These are phyloP conservation scores for Dromas ardeola DNA, from an alignment of 2,113 vertebrate genomes.

Conservation along the genomic window DNA sequence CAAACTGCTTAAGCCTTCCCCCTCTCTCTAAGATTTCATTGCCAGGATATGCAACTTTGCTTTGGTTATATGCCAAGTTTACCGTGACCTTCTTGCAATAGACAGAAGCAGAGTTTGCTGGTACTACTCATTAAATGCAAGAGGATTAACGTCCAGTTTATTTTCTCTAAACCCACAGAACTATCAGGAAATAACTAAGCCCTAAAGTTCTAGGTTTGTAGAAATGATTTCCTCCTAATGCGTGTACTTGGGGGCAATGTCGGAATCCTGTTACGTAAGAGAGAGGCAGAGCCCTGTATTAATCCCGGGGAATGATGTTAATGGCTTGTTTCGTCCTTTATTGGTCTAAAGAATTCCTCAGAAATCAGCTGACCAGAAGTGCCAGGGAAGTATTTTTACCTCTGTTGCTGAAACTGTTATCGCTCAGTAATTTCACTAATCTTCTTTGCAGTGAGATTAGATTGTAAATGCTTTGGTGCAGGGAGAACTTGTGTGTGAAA, in stretches of 20 bases:
- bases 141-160: constrained; percentile 63
- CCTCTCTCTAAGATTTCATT: neutral
- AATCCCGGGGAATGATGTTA: constrained; percentile 31
- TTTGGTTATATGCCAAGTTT: neutral
- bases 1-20: neutral
- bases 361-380: constrained; percentile 10
- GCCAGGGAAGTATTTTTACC: constrained; percentile 27
- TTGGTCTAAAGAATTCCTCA: constrained; percentile 48
- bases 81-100: neutral
- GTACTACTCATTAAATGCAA: constrained; percentile 20
- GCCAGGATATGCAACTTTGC: neutral
- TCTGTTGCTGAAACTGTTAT: neutral
- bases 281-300: neutral
- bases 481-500: neutral
- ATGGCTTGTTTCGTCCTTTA: constrained; percentile 47
- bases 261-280: constrained; percentile 57
- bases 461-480: neutral
- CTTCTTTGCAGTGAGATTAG: constrained; percentile 41
- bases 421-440: constrained; percentile 44
- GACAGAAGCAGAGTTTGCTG: neutral
- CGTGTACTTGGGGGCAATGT: neutral
- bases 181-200: constrained; percentile 64
- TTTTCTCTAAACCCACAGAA: constrained; percentile 57
- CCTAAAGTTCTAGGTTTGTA: constrained; percentile 53
- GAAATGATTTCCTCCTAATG: constrained; percentile 58